Evolutionary conservation across 2,113 vertebrate genomes (phyloP).

Genomic region (Mesembrinibis cayennensis): DNA sequence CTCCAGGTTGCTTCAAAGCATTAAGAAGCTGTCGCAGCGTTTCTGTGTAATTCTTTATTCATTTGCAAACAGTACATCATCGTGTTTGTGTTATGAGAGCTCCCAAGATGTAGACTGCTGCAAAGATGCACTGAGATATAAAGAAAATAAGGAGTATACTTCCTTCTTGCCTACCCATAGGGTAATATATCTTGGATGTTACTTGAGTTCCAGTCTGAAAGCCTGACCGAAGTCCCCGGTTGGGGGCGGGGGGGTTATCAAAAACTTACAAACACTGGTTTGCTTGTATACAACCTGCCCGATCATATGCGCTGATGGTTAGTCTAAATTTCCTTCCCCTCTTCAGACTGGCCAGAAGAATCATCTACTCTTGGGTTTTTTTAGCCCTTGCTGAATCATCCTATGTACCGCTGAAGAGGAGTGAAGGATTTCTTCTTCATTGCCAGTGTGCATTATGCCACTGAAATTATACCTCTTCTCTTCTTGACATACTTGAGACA

Average conservation of each 20-base stretch:
- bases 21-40: background rate
- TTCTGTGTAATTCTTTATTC: background rate
- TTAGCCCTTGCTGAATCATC: background rate
- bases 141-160: background rate
- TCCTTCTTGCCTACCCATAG: background rate
- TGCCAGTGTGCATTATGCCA: background rate
- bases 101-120: background rate
- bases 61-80: background rate
- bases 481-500: background rate
- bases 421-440: background rate
- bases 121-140: background rate
- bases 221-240: fast-evolving
- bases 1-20: background rate
- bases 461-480: background rate
- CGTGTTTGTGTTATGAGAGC: background rate
- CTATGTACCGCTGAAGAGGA: background rate
- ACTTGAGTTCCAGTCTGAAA: background rate
- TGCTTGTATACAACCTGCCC: background rate
- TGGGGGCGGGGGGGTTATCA: background rate
- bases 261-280: background rate
- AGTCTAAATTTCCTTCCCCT: background rate
- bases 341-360: background rate
- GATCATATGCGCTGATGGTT: background rate
- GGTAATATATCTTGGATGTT: background rate
- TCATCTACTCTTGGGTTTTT: background rate